These are phyloP conservation scores for Zenarchopterus dispar DNA, from an alignment of 2,797 vertebrate genomes.

Conservation along the genomic window DNA sequence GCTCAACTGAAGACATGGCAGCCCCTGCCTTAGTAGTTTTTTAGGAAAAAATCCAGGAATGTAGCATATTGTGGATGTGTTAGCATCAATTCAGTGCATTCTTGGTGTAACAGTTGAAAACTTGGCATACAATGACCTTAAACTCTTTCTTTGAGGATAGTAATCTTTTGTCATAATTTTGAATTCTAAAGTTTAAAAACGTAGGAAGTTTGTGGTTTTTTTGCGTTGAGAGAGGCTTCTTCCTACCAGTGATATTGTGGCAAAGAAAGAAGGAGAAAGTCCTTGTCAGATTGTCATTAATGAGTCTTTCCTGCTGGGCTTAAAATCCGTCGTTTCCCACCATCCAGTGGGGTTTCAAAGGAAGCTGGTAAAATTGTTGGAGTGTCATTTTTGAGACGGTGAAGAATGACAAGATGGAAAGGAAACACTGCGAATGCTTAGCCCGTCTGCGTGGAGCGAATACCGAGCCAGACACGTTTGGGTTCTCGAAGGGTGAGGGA, in stretches of 20 bases:
- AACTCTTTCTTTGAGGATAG: too few relatives aligned
- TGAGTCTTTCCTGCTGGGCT: slow-evolving; percentile 78
- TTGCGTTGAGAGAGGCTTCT: slow-evolving; percentile 35
- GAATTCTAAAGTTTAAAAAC: too few relatives aligned
- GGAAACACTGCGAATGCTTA: slow-evolving; percentile 33
- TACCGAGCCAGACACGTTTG: slow-evolving; percentile 57
- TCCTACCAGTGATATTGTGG: slow-evolving; percentile 64
- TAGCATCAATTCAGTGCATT: too few relatives aligned
- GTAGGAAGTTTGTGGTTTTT: too few relatives aligned
- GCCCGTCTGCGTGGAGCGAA: slow-evolving; percentile 27
- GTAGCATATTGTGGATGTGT: too few relatives aligned
- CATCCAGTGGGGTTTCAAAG: slow-evolving; percentile 79
- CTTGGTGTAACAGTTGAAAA: too few relatives aligned
- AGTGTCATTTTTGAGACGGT: slow-evolving; percentile 84
- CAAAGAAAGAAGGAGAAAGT: slow-evolving; percentile 53
- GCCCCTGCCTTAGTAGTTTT: too few relatives aligned
- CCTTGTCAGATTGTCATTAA: slow-evolving; percentile 77
- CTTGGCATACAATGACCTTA: too few relatives aligned
- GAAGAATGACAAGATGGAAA: slow-evolving; percentile 82
- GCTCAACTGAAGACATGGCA: neutral
- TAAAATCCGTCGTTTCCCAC: slow-evolving; percentile 84
- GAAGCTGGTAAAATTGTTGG: slow-evolving; percentile 91
- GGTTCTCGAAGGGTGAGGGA: slow-evolving; percentile 70
- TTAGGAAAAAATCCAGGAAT: too few relatives aligned
- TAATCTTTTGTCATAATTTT: too few relatives aligned